phyloP scores from a whole-genome alignment of 2,888 invertebrate species.

The Epirrhoe alternata region DNA sequence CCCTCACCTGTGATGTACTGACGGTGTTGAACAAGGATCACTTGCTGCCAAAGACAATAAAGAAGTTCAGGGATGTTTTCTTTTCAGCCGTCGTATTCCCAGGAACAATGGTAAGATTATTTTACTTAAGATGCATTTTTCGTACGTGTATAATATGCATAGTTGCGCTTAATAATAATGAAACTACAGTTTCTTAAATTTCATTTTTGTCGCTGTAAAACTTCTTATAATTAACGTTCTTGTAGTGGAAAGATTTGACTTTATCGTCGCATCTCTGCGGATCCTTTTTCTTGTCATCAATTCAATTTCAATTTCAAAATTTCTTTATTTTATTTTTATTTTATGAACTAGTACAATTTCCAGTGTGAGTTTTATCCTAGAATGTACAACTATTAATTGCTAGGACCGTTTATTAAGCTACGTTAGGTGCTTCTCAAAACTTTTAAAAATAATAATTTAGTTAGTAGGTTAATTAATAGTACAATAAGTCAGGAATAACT shows the following conservation, averaged over 20 bases:
- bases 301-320: no score
- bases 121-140: no score
- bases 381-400: no score
- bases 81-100: constrained; percentile 54
- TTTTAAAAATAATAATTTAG: no score
- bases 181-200: constrained; percentile 65
- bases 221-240: constrained; percentile 65
- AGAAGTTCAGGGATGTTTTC: constrained; percentile 48
- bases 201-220: constrained; percentile 65
- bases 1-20: constrained; percentile 47
- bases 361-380: no score
- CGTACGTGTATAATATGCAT: constrained; percentile 26
- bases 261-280: constrained; percentile 45
- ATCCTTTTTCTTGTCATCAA: constrained; percentile 45
- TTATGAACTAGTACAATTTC: no score
- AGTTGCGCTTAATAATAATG: constrained; percentile 42
- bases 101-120: constrained; percentile 46
- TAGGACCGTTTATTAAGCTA: no score
- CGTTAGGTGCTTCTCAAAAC: no score
- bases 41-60: constrained; percentile 50
- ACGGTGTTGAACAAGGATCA: constrained; percentile 45
- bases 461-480: no score
- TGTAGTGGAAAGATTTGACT: constrained; percentile 58
- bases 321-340: no score
- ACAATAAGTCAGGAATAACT: no score